Evolutionary conservation across 2,113 vertebrate genomes (phyloP).

Genomic region (Perca flavescens): DNA sequence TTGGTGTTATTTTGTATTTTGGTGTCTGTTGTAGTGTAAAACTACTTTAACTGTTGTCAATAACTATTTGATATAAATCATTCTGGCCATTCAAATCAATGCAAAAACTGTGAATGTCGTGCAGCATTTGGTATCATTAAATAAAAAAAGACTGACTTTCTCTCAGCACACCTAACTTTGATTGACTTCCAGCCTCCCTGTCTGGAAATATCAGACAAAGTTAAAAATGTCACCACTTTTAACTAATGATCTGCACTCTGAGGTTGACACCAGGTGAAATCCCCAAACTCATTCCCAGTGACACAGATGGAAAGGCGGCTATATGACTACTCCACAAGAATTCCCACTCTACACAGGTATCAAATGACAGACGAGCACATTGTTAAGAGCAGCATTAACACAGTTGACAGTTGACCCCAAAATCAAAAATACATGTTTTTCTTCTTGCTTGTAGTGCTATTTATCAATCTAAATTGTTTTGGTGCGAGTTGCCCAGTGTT

Average conservation of each 20-base stretch:
- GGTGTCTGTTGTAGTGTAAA: not conserved
- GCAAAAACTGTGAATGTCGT: not conserved
- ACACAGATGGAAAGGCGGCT: not conserved
- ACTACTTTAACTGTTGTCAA: not conserved
- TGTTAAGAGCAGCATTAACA: not conserved
- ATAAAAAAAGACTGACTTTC: not conserved
- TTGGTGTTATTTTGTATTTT: too few relatives aligned
- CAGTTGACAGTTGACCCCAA: too few relatives aligned
- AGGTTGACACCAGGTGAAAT: not conserved
- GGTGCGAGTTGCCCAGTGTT: too few relatives aligned
- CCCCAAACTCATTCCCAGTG: slow-evolving; percentile 4
- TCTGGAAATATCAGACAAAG: slow-evolving; percentile 2
- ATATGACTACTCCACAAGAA: not conserved
- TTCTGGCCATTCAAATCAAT: not conserved
- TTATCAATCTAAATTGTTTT: too few relatives aligned
- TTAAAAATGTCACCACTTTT: not conserved
- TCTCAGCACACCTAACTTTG: not conserved
- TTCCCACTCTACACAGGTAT: not conserved
- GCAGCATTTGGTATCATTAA: not conserved
- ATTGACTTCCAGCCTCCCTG: not conserved
- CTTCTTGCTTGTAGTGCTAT: too few relatives aligned
- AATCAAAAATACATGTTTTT: too few relatives aligned
- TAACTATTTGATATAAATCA: not conserved
- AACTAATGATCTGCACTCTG: not conserved
- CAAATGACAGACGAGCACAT: too few relatives aligned